A percentile compares a stretch with the other conserved stretches of the same genome.
Evolutionary conservation across 2,888 invertebrate species (phyloP).

Genomic region (Sesia bembeciformis): DNA sequence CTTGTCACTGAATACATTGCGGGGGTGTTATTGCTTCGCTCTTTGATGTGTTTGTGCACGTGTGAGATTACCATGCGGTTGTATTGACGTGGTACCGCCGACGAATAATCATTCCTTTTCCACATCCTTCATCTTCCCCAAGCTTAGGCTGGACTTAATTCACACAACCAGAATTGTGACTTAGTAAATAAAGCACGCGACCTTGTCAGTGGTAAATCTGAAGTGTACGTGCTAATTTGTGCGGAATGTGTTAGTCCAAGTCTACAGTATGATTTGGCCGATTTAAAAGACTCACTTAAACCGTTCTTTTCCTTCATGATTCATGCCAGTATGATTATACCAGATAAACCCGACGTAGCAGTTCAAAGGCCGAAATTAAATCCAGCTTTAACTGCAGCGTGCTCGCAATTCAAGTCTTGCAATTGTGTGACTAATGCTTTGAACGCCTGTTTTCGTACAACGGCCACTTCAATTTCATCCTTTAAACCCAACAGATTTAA

Average conservation of each 20-base stretch:
- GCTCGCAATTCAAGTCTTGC: slow-evolving; percentile 25
- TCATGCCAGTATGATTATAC: slow-evolving; percentile 23
- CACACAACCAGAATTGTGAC: not conserved
- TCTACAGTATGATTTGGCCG: slow-evolving; percentile 26
- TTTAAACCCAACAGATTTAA: too few species aligned
- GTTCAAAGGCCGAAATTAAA: slow-evolving; percentile 40
- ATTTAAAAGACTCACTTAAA: slow-evolving; percentile 47
- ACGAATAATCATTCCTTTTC: too few species aligned
- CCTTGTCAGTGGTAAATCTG: not conserved
- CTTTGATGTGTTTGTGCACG: not conserved
- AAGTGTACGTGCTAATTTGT: not conserved
- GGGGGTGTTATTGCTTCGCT: not conserved
- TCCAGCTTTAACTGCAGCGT: slow-evolving; percentile 47
- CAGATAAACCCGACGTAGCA: slow-evolving; percentile 32
- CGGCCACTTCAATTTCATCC: not conserved
- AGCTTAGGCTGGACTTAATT: too few species aligned
- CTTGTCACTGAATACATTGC: not conserved
- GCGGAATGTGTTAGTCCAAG: not conserved
- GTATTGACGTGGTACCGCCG: too few species aligned
- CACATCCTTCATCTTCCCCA: too few species aligned
- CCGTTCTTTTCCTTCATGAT: slow-evolving; percentile 52
- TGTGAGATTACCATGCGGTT: too few species aligned
- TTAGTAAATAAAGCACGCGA: not conserved
- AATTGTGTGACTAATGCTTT: slow-evolving; percentile 26
- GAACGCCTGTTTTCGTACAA: not conserved